Evolutionary conservation across 2,113 vertebrate species (phyloP), one percentile per base, ranked within the genome.

Genomic region (Saccopteryx leptura): DNA sequence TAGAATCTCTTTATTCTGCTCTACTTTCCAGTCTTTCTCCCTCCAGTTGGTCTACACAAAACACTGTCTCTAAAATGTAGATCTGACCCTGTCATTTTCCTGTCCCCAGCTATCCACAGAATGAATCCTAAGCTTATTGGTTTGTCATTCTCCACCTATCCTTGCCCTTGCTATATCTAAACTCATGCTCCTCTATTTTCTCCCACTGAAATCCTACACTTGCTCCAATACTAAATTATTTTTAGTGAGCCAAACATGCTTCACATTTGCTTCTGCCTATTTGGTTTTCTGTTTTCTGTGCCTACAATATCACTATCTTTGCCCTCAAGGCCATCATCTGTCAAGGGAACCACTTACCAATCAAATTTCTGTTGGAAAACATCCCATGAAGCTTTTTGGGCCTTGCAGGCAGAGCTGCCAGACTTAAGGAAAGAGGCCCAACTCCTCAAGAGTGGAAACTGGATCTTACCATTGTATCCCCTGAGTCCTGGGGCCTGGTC

Each of bases 391-490:
- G 18, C 4, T 23, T 83, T 93, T 81, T 28, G 79, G 26, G 65
- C 68, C 5, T 1, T 28, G 18, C 18, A 82, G 50, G 9, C 80
- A 74, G 56, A 93, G 39, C 19, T 88, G 69, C 80, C 72, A 95
- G 75, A 81, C n/a, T 71, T 91, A 28, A 75, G n/a, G 9, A 87
- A 94, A 92, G 85, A 90, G 75, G 33, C 26, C 9, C 54, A 87
- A 21, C 18, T 90, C 31, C 31, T 90, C 28, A 48, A 90, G 52
- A 12, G 65, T 4, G 84, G 65, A 88, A 66, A 83, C 52, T 79
- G 19, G 21, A 24, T 87, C 54, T 88, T 87, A 31, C 84, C 33
- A 50, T n/a, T 84, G 7, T 31, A 82, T 48, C 11, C 15, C 19
- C 31, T 84, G 65, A 56, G 31, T 33, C 54, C 4, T 48, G 23